Evolutionary conservation across 2,113 vertebrate species (phyloP).

Genomic region (Notiomystis cincta): DNA sequence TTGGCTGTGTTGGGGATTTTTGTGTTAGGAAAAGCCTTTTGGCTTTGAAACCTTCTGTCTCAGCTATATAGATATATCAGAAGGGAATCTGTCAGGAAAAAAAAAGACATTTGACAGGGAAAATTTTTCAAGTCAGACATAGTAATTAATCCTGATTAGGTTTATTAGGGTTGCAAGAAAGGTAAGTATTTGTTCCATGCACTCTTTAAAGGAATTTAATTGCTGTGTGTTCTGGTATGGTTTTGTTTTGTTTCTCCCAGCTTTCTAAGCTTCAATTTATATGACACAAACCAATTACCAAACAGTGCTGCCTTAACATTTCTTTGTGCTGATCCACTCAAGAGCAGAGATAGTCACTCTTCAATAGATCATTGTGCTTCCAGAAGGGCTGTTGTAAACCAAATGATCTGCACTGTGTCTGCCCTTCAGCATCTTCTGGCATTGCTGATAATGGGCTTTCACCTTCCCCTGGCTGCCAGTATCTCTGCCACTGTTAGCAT

Average conservation of each 20-base stretch:
- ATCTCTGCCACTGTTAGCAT: neutral
- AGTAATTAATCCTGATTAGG: neutral
- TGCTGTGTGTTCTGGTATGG: neutral
- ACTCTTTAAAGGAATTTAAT: neutral
- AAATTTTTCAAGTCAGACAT: neutral
- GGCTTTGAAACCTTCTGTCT: neutral
- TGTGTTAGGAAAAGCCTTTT: neutral
- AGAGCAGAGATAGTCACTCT: neutral
- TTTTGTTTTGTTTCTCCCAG: neutral
- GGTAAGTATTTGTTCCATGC: neutral
- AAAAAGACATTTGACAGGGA: neutral
- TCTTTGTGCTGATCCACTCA: conserved; percentile 11
- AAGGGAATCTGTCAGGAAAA: neutral
- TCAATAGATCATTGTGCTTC: neutral
- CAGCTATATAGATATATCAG: neutral
- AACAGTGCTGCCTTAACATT: neutral
- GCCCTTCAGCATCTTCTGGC: conserved; percentile 13
- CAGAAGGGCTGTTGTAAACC: conserved; percentile 1
- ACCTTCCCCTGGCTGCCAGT: neutral
- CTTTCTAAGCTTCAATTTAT: neutral
- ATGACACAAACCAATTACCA: neutral
- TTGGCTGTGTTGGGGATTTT: neutral
- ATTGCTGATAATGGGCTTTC: neutral
- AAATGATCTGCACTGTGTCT: neutral
- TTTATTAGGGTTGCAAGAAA: neutral